These are phyloP conservation scores for Oreochromis mossambicus DNA, from an alignment of 2,797 vertebrate species.

Conservation along the genomic window DNA sequence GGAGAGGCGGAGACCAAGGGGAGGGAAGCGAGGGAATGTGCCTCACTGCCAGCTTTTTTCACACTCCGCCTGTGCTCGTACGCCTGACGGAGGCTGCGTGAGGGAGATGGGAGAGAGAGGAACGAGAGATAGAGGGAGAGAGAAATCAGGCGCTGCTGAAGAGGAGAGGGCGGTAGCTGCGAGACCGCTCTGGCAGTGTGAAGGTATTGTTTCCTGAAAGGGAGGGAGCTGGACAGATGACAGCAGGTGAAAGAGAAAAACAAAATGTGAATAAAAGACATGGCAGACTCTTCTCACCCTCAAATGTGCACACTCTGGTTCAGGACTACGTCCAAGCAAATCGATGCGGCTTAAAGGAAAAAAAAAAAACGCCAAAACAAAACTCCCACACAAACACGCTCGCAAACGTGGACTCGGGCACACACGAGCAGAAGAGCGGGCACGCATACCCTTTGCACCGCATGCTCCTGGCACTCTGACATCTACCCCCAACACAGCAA, in stretches of 20 bases:
- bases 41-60: constrained; percentile 60
- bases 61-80: constrained; percentile 49
- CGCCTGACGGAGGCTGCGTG: constrained; percentile 5
- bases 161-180: constrained; percentile 11
- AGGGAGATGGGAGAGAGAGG: constrained; percentile 9
- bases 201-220: constrained; percentile 22
- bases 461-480: constrained; percentile 68
- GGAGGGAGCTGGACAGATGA: constrained; percentile 1
- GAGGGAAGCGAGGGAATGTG: constrained; percentile 49
- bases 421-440: constrained; percentile 3
- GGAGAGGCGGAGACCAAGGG: constrained; percentile 31
- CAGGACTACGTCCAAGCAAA: not conserved
- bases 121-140: not conserved
- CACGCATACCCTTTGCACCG: constrained; percentile 49
- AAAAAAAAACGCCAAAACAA: not conserved
- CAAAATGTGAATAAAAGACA: not conserved
- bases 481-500: constrained; percentile 61
- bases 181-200: constrained; percentile 2
- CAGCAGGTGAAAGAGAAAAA: constrained; percentile 12
- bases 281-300: not conserved
- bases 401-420: constrained; percentile 25
- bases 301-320: not conserved
- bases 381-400: constrained; percentile 40
- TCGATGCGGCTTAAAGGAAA: not conserved
- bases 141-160: not conserved